A percentile compares a stretch with the other conserved stretches of the same genome.
Conservation (phyloP, 1,140 invertebrate genomes). For the Diprion similis region DNA sequence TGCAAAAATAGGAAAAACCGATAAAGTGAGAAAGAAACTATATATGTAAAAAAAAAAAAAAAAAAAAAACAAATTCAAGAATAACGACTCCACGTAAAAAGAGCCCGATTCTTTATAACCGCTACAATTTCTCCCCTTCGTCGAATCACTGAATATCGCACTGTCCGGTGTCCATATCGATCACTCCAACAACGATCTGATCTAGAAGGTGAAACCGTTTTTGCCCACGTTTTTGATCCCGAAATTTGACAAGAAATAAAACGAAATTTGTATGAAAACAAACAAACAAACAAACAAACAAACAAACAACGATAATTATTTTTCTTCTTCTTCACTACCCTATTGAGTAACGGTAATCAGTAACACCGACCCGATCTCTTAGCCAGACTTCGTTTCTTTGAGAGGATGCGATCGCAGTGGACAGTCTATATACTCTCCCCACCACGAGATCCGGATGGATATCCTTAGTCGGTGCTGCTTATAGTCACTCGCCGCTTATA, state of each 20-base stretch:
- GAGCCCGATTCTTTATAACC: too few species aligned
- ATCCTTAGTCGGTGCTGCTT: too few species aligned
- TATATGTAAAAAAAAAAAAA: neutral
- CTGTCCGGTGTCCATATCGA: neutral
- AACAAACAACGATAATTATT: neutral
- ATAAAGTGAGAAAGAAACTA: too few species aligned
- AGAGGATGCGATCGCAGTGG: neutral
- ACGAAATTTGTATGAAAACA: too few species aligned
- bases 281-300: too few species aligned
- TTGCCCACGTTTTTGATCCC: too few species aligned
- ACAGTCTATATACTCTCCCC: conserved; percentile 7
- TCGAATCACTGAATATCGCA: neutral
- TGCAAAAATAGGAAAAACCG: too few species aligned
- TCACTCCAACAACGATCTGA: too few species aligned
- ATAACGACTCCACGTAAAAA: neutral
- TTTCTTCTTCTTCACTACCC: neutral
- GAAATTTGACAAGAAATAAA: too few species aligned
- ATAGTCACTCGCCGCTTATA: too few species aligned
- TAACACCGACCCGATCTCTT: neutral
- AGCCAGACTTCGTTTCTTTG: neutral
- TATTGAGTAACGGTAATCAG: too few species aligned
- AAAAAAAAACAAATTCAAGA: conserved; percentile 10
- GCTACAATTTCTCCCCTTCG: neutral
- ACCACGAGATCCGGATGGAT: neutral
- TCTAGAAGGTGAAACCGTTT: neutral